Percentiles rank a stretch among this genome's conserved stretches.
phyloP scores from a whole-genome alignment of 2,797 vertebrate species.

The Clarias platycephalus region DNA sequence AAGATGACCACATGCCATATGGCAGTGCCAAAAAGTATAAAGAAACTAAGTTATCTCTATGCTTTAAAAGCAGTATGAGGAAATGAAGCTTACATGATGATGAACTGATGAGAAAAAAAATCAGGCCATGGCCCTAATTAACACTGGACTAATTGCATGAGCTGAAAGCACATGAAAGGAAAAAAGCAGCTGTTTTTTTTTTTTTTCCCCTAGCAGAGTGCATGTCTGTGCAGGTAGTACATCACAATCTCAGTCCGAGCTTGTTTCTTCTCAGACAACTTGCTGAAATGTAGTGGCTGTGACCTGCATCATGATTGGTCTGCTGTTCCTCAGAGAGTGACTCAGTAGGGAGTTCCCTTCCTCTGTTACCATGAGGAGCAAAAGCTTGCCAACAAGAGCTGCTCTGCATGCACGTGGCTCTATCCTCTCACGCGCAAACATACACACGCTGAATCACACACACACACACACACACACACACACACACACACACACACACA shows the following conservation, averaged over 20 bases:
- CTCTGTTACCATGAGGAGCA: slow-evolving; percentile 76
- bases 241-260: slow-evolving; percentile 30
- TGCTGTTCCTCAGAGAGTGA: slow-evolving; percentile 65
- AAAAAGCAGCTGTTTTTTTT: neutral
- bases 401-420: slow-evolving; percentile 25
- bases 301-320: slow-evolving; percentile 75
- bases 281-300: slow-evolving; percentile 57
- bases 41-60: neutral
- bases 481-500: neutral
- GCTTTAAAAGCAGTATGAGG: neutral
- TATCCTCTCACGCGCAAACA: neutral
- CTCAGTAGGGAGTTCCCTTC: slow-evolving; percentile 74
- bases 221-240: slow-evolving; percentile 49
- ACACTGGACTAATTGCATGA: slow-evolving; percentile 39
- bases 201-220: neutral
- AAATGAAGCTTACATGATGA: neutral
- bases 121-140: slow-evolving; percentile 38
- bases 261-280: slow-evolving; percentile 59
- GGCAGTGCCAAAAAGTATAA: neutral
- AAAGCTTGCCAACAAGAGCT: slow-evolving; percentile 63
- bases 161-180: slow-evolving; percentile 10
- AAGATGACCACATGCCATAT: slow-evolving; percentile 27
- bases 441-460: no score
- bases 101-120: neutral
- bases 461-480: no score